Conservation (phyloP, 2,888 invertebrate genomes). For the Phyllotreta cruciferae region DNA sequence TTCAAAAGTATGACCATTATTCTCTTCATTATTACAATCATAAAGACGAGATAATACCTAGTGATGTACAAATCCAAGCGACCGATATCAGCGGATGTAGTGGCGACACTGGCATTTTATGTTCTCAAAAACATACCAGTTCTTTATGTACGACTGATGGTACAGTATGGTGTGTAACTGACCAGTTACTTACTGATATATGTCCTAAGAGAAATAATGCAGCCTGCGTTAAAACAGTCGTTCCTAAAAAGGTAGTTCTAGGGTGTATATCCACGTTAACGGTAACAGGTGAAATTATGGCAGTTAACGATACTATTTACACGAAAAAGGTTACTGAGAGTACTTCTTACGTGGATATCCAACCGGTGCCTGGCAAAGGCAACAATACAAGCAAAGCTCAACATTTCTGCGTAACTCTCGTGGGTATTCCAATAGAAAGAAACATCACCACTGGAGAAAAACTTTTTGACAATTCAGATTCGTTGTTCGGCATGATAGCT, state of each 20-base stretch:
- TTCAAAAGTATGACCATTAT: slow-evolving; percentile 29
- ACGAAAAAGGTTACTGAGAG: neutral
- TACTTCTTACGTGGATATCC: slow-evolving; percentile 20
- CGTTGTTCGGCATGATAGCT: slow-evolving; percentile 44
- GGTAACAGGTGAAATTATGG: slow-evolving; percentile 25
- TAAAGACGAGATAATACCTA: slow-evolving; percentile 26
- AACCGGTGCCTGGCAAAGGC: slow-evolving; percentile 5
- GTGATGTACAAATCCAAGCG: slow-evolving; percentile 20
- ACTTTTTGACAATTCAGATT: slow-evolving; percentile 42
- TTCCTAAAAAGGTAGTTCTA: slow-evolving; percentile 13
- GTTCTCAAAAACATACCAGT: slow-evolving; percentile 21
- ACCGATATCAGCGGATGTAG: slow-evolving; percentile 18
- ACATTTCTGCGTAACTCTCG: slow-evolving; percentile 51
- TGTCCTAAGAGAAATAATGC: slow-evolving; percentile 13
- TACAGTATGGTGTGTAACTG: slow-evolving; percentile 30
- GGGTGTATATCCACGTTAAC: slow-evolving; percentile 24
- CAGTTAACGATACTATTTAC: slow-evolving; percentile 19
- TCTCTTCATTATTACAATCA: slow-evolving; percentile 25
- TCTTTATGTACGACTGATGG: slow-evolving; percentile 26
- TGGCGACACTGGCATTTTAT: slow-evolving; percentile 27
- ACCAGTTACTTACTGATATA: slow-evolving; percentile 14
- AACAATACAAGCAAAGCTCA: slow-evolving; percentile 34
- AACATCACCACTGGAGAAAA: slow-evolving; percentile 47
- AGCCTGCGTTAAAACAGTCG: slow-evolving; percentile 15
- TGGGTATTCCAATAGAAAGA: slow-evolving; percentile 50